Base-by-base conservation (phyloP, 2,888 invertebrate genomes). In the Lissonota sp. region DNA sequence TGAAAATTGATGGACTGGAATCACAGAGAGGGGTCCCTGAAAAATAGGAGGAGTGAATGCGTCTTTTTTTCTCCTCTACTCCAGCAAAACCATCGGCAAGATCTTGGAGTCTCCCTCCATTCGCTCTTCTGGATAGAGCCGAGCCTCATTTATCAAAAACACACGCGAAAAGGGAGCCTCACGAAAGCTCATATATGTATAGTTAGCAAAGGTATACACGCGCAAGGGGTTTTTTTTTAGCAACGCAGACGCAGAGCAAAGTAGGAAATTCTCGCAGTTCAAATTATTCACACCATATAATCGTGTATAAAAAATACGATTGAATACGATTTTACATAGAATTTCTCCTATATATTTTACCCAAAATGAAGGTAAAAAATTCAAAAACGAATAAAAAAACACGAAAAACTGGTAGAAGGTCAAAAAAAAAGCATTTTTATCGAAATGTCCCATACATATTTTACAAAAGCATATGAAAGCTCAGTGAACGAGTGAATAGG, bases 1-100 rank as follows among this genome's bases (percentile, higher is more conserved):
- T 91, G 91, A 91, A 91, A 91, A 91, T 91, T 91, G 91, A 91
- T 91, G 91, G 90, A 91, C 88, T 87, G 90, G 90, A 91, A 91
- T 90, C 87, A 87, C 83, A 85, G 84, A 26, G 26, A 85, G 86
- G 86, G 83, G 84, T 84, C 63, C 8, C 53, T 42, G 77, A 5
- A 63, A 63, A 70, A 67, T 44, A 62, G 63, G 51, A 46, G 72
- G 63, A 74, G 69, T 51, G 39, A 49, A 84, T 82, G 84, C 81
- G 76, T 83, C 79, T 79, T 73, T 79, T 83, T 72, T 85, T 88
- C 67, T 53, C 60, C 40, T 44, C 10, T 69, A 62, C 67, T 76
- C 60, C 60, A 63, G 51, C 69, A 58, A 10, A 74, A 8, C 57
- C 49, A 16, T 16, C 26, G 62, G 64, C 26, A 26, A 26, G 26